These are phyloP conservation scores for Lissonota sp. DNA, from an alignment of 2,888 invertebrate species.

Conservation along the genomic window DNA sequence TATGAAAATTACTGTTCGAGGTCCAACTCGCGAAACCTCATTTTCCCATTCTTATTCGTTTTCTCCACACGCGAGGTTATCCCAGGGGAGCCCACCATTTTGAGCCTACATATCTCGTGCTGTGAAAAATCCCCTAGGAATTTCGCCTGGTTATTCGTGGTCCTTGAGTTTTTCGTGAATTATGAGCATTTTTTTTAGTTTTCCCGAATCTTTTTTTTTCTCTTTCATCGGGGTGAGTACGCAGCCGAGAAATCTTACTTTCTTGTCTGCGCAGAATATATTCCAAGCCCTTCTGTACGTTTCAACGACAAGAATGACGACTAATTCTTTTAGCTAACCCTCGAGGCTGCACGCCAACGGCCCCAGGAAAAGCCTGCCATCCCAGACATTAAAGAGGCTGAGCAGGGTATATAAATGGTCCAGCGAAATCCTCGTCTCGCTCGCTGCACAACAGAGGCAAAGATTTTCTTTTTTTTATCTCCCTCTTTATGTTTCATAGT, in stretches of 20 bases:
- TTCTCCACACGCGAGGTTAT: neutral
- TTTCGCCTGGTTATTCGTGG: slow-evolving; percentile 44
- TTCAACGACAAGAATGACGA: slow-evolving; percentile 20
- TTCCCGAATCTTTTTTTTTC: neutral
- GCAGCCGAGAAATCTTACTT: slow-evolving; percentile 9
- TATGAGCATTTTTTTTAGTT: slow-evolving; percentile 11
- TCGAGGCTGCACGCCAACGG: slow-evolving; percentile 22
- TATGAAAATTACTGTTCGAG: slow-evolving; percentile 45
- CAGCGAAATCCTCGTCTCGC: slow-evolving; percentile 3
- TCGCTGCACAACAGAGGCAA: slow-evolving; percentile 2
- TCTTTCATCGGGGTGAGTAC: slow-evolving; percentile 6
- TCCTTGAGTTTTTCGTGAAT: slow-evolving; percentile 48
- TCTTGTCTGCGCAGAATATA: neutral
- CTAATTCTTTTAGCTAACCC: slow-evolving; percentile 53
- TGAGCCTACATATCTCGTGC: slow-evolving; percentile 19
- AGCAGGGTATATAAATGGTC: slow-evolving; percentile 4
- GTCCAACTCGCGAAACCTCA: slow-evolving; percentile 14
- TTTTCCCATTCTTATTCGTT: slow-evolving; percentile 4
- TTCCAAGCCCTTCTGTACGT: slow-evolving; percentile 2
- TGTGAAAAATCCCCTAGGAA: slow-evolving; percentile 19
- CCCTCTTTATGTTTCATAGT: neutral
- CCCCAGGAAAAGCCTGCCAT: slow-evolving; percentile 15
- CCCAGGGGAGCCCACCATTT: neutral
- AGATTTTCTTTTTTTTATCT: neutral
- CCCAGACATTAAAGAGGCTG: slow-evolving; percentile 19